Evolutionary conservation across 2,113 vertebrate species (phyloP).

Genomic region (Aviceda subcristata): DNA sequence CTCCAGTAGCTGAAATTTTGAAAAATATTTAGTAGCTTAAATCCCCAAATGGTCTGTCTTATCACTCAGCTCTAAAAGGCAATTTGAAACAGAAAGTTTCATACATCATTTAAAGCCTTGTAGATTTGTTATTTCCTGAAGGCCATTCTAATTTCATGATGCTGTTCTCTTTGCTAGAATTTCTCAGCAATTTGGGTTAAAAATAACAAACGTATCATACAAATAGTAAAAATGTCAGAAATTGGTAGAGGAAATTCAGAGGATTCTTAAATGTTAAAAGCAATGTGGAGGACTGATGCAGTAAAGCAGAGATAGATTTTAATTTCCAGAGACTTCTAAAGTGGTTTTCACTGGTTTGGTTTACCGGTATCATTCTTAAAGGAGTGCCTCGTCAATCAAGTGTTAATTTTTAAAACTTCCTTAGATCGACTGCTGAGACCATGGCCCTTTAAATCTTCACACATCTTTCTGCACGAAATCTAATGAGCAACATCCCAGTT

Average conservation of each 20-base stretch:
- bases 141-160: conserved; percentile 9
- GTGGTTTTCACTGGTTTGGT: background rate
- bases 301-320: background rate
- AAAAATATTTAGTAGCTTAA: background rate
- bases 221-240: conserved; percentile 4
- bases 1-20: background rate
- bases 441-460: background rate
- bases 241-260: background rate
- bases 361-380: background rate
- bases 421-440: background rate
- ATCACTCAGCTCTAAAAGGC: background rate
- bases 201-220: background rate
- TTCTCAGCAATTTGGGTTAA: background rate
- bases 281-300: background rate
- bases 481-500: background rate
- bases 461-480: background rate
- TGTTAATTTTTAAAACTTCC: background rate
- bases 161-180: background rate
- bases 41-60: background rate
- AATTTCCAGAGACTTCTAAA: background rate
- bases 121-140: conserved; percentile 15
- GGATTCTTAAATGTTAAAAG: background rate
- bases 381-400: background rate
- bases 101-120: conserved; percentile 33
- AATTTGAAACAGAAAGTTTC: conserved; percentile 7